Percentiles rank a stretch among this genome's conserved stretches.
phyloP scores from a whole-genome alignment of 2,888 invertebrate genomes.

The Amiota communis region DNA sequence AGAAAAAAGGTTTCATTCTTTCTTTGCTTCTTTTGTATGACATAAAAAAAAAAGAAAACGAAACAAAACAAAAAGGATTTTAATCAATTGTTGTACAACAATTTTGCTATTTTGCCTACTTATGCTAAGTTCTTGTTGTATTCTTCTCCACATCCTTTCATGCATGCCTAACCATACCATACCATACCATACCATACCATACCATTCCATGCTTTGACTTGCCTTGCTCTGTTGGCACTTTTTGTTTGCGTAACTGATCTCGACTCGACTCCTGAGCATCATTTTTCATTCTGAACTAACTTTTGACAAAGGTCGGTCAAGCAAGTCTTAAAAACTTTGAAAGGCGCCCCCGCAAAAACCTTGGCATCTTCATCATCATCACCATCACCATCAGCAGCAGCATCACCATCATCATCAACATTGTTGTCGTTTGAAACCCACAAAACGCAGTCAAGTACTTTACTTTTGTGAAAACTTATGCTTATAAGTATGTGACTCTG shows the following conservation, averaged over 20 bases:
- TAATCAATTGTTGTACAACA: constrained; percentile 57
- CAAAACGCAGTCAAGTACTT: constrained; percentile 4
- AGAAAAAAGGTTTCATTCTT: constrained; percentile 6
- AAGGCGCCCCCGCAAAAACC: constrained; percentile 59
- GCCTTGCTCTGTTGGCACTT: constrained; percentile 26
- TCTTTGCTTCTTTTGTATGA: constrained; percentile 49
- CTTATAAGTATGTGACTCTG: background rate
- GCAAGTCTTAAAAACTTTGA: constrained; percentile 67
- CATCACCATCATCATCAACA: too few relatives aligned
- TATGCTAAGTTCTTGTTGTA: background rate
- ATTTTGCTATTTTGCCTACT: background rate
- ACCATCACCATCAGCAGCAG: too few relatives aligned
- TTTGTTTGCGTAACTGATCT: constrained; percentile 52
- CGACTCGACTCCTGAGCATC: constrained; percentile 56
- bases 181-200: background rate
- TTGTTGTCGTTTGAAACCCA: background rate
- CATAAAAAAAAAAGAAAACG: background rate
- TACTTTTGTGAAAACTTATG: constrained; percentile 3
- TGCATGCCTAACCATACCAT: constrained; percentile 47
- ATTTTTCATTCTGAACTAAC: constrained; percentile 66
- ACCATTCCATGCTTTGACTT: background rate
- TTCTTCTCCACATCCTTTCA: constrained; percentile 45
- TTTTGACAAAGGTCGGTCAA: constrained; percentile 67
- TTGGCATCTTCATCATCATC: too few relatives aligned
- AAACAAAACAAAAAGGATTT: constrained; percentile 56